A percentile compares a stretch with the other conserved stretches of the same genome.
phyloP scores from a whole-genome alignment of 2,797 vertebrate species.

The Glyptemys insculpta region DNA sequence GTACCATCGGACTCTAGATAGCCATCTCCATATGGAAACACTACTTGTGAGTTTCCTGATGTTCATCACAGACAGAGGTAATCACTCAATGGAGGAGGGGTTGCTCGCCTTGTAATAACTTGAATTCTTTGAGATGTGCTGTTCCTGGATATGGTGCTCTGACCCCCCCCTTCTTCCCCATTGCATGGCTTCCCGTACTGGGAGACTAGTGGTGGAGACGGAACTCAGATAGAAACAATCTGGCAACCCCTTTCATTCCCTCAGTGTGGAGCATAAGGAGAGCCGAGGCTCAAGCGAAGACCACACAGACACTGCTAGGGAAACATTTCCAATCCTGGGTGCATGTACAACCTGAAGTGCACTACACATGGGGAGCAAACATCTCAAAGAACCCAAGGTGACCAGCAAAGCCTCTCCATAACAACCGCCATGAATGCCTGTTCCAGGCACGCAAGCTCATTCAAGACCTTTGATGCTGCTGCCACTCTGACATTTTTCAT shows the following conservation, averaged over 20 bases:
- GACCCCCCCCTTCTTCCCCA: neutral
- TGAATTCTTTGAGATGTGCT: neutral
- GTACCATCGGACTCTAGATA: neutral
- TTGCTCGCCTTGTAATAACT: neutral
- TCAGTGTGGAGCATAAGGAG: neutral
- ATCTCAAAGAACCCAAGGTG: neutral
- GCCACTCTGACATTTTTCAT: neutral
- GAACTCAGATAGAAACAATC: neutral
- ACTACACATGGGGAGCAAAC: neutral
- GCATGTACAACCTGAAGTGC: neutral
- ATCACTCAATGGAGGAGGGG: fast-evolving
- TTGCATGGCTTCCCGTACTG: neutral
- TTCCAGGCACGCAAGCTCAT: fast-evolving
- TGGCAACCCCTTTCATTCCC: too few species aligned
- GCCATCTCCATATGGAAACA: neutral
- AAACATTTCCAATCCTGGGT: neutral
- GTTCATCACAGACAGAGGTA: neutral
- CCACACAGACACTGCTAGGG: neutral
- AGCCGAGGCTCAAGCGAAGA: neutral
- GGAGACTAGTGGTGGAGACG: neutral
- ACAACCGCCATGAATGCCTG: neutral
- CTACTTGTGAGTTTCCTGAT: neutral
- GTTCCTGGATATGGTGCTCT: neutral
- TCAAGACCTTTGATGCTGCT: neutral
- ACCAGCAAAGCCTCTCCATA: neutral